Base-by-base conservation (phyloP, 2,797 vertebrate species). In the Masticophis lateralis region DNA sequence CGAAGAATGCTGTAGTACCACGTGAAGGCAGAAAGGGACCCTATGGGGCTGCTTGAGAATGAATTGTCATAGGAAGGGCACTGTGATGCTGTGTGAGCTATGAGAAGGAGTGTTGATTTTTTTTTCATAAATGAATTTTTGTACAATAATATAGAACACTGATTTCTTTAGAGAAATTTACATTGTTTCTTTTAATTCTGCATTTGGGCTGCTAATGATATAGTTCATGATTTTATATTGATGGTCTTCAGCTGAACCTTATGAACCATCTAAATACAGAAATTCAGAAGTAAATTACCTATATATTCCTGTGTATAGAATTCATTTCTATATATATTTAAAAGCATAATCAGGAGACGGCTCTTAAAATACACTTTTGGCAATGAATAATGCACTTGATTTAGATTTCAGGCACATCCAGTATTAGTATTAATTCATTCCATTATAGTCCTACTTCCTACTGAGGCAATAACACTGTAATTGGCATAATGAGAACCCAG, bases 371-470 rank as follows among this genome's bases (percentile, higher is more conserved):
- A 18, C 20, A 66, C n/a, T 86, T 25, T 10, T 60, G n/a, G 55
- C 47, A 7, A 57, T 92, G 55, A 20, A 28, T 51, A 10, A 32
- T 47, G 13, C 47, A 55, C 61, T 51, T 90, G 22, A 14, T 61
- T n/a, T 92, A 79, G 43, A 27, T 37, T 89, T 79, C n/a, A 83
- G 11, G 59, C 43, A 92, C 28, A 32, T 4, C 55, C 61, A 43
- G 5, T 47, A 87, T 87, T 22, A 27, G n/a, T 51, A 92, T 88
- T 16, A 12, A 51, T 74, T 92, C n/a, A 57, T 92, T 69, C 69
- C 22, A n/a, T 32, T 83, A 4, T 60, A 60, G 6, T 16, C 12
- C 18, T 60, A 16, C 18, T 59, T 74, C 22, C 51, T 43, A 60
- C 53, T 88, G 32, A 89, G 37, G 8, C 47, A 28, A 11, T 47